phyloP scores from a whole-genome alignment of 1,140 invertebrate species.

The Caenorhabditis briggsae region DNA sequence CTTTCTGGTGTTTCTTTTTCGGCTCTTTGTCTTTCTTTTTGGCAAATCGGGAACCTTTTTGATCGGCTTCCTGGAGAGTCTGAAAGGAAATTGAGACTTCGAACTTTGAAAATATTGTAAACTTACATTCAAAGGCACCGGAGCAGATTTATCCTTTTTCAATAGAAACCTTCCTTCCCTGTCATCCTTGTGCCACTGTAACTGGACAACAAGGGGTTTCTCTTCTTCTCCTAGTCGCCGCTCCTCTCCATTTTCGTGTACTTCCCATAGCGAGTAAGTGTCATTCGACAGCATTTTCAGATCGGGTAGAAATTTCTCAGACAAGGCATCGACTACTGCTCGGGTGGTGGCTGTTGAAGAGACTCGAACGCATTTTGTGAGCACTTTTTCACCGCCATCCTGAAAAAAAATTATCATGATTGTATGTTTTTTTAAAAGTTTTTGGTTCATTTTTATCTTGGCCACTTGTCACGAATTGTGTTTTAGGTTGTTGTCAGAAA shows the following conservation, averaged over 20 bases:
- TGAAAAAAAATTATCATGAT: constrained; percentile 87
- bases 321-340: constrained; percentile 94
- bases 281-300: constrained; percentile 93
- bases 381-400: constrained; percentile 80
- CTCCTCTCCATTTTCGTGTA: constrained; percentile 95
- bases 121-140: constrained; percentile 44
- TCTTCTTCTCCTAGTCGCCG: constrained; percentile 89
- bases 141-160: constrained; percentile 83
- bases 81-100: background rate
- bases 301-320: constrained; percentile 99
- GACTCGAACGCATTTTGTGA: constrained; percentile 98
- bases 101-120: background rate
- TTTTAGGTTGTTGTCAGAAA: too few species aligned
- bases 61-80: constrained; percentile 82
- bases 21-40: constrained; percentile 95
- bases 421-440: constrained; percentile 26
- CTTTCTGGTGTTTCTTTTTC: constrained; percentile 94
- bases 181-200: constrained; percentile 99
- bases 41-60: constrained; percentile 80
- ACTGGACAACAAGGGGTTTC: constrained; percentile 94
- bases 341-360: constrained; percentile 92
- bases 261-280: constrained; percentile 95
- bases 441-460: background rate
- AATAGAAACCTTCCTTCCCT: constrained; percentile 95
- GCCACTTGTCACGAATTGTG: too few species aligned